Base-by-base conservation (phyloP, 2,797 vertebrate species). In the Arctocebus calabarensis region DNA sequence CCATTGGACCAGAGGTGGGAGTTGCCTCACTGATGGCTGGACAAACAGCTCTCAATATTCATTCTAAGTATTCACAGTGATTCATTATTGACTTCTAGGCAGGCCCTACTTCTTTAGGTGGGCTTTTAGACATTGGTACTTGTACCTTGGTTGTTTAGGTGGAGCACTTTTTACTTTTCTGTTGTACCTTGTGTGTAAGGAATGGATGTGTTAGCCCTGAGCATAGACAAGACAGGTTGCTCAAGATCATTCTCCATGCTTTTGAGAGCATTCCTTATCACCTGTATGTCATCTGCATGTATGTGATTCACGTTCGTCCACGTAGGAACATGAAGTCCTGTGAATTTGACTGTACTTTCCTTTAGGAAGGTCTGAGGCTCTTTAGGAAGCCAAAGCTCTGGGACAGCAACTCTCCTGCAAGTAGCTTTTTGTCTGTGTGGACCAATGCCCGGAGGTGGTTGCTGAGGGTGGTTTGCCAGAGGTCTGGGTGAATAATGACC, bases 361-460 rank as follows among this genome's bases (percentile, higher is more conserved):
- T 73, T 43, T 5, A 92, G 61, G 68, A 71, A 88, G 43, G 82
- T 10, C 64, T 75, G 52, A 6, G 73, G 29, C 68, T 95, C n/a
- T 77, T 66, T 61, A 94, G 62, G 27, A 96, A 96, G n/a, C 12
- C 13, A 29, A 96, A 93, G 57, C 61, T 95, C 84, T 93, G 79
- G 45, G 7, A 57, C 29, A 93, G 37, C 11, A 95, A 52, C 12
- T 96, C 94, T 20, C 92, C 87, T 7, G 90, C 8, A 1, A 88
- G 3, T 3, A 57, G 27, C 1, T 0, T 82, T n/a, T 40, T 48
- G 25, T 23, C 9, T 5, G 32, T 71, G 37, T 3, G 19, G 23
- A 90, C 85, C 34, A 95, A 11, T 1, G 95, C 78, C 45, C 93
- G 90, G 32, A 96, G 62, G 59, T 94, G 92, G 7, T 95, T 66